Evolutionary conservation across 2,113 vertebrate genomes (phyloP).

Genomic region (Vulpes ferrilata): DNA sequence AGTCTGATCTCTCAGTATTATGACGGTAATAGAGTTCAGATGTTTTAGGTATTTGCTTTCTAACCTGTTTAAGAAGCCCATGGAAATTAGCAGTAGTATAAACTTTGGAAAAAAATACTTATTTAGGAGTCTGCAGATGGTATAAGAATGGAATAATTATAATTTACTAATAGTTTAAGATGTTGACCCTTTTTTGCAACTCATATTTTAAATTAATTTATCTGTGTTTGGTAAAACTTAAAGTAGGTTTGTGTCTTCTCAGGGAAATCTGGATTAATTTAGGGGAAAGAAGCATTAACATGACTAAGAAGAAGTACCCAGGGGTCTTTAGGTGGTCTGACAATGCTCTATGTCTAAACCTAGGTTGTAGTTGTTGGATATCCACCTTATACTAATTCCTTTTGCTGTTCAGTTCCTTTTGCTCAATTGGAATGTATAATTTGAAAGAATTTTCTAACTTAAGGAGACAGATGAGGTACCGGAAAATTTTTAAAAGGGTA

Average conservation of each 20-base stretch:
- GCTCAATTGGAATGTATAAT: background rate
- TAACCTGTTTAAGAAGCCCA: conserved; percentile 79
- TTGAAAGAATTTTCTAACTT: no score
- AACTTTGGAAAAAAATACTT: conserved; percentile 76
- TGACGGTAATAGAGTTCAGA: conserved; percentile 82
- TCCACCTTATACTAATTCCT: background rate
- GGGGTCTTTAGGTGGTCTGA: background rate
- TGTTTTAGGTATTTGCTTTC: conserved; percentile 81
- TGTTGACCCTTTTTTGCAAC: conserved; percentile 42
- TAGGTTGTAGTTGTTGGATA: background rate
- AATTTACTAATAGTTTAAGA: conserved; percentile 64
- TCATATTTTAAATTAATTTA: conserved; percentile 57
- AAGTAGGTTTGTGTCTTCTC: conserved; percentile 83
- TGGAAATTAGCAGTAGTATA: conserved; percentile 78
- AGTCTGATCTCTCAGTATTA: conserved; percentile 75
- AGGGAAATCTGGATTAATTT: conserved; percentile 83
- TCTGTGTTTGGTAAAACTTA: conserved; percentile 86
- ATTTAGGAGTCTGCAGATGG: conserved; percentile 28
- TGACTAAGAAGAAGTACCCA: background rate
- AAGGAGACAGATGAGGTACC: no score
- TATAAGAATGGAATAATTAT: conserved; percentile 56
- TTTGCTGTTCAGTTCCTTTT: background rate
- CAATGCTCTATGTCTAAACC: background rate
- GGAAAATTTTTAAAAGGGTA: no score
- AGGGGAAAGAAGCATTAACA: conserved; percentile 26